Conservation (phyloP, 1,140 invertebrate genomes). For the Thaumatotibia leucotreta region DNA sequence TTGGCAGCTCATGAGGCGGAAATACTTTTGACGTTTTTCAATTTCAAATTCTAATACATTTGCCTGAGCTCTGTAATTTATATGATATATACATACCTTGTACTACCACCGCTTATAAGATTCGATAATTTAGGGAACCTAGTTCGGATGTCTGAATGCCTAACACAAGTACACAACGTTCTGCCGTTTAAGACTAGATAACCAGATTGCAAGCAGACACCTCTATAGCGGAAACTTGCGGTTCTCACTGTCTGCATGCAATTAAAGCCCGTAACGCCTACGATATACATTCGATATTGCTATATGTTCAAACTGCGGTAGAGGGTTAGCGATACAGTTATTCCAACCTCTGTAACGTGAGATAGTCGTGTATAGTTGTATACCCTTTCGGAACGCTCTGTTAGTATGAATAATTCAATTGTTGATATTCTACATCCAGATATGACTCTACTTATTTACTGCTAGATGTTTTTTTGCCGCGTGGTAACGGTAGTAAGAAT, state of each 20-base stretch:
- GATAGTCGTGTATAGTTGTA: conserved; percentile 4
- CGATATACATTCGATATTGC: neutral
- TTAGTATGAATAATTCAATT: neutral
- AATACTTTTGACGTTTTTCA: neutral
- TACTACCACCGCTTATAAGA: neutral
- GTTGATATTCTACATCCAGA: no score
- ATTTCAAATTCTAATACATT: neutral
- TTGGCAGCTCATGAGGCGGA: no score
- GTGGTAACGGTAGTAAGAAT: no score
- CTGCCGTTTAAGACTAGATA: neutral
- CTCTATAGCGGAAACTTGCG: conserved; percentile 33
- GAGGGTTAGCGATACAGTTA: conserved; percentile 28
- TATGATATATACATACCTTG: neutral
- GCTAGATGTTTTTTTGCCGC: no score
- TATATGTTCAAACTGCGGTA: neutral
- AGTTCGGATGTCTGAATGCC: neutral
- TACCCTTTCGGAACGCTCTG: neutral
- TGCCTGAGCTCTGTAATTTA: neutral
- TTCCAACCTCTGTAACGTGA: conserved; percentile 28
- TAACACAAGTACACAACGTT: neutral
- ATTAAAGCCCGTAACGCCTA: neutral
- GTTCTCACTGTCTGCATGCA: conserved; percentile 15
- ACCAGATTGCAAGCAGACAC: conserved; percentile 27
- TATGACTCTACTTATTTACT: neutral
- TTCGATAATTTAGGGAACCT: neutral